Conservation (phyloP, 1,140 invertebrate species). For the Matsumurasca onukii region DNA sequence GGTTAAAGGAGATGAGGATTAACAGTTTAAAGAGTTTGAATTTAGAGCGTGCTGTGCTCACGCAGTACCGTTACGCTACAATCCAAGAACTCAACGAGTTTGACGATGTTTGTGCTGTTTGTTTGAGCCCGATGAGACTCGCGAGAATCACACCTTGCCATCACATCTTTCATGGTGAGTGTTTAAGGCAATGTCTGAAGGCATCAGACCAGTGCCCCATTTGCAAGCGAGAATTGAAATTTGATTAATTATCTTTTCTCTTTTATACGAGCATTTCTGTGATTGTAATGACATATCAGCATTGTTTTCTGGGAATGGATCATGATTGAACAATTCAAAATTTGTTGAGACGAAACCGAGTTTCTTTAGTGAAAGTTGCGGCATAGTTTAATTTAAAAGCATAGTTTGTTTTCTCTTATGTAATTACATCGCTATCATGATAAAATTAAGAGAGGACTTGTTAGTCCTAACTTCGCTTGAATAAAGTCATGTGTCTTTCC, state of each 20-base stretch:
- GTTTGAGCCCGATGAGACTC: constrained; percentile 62
- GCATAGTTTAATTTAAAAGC: no score
- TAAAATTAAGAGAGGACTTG: no score
- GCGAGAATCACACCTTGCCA: constrained; percentile 73
- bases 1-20: constrained; percentile 58
- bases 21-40: constrained; percentile 56
- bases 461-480: no score
- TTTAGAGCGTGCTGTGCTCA: constrained; percentile 59
- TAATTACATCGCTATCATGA: no score
- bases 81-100: constrained; percentile 62
- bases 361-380: no score
- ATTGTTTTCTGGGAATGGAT: no score
- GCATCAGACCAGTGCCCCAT: constrained; percentile 68
- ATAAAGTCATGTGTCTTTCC: no score
- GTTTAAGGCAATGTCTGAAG: constrained; percentile 67
- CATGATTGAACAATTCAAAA: no score
- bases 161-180: constrained; percentile 75
- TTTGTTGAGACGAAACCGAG: no score
- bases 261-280: constrained; percentile 12
- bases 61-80: constrained; percentile 64
- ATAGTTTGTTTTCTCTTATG: no score
- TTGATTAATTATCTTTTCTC: constrained; percentile 22
- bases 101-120: constrained; percentile 76
- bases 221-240: constrained; percentile 60
- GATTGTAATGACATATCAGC: constrained; percentile 7